Evolutionary conservation across 2,888 invertebrate species (phyloP).

Genomic region (Drosophila bunnanda): DNA sequence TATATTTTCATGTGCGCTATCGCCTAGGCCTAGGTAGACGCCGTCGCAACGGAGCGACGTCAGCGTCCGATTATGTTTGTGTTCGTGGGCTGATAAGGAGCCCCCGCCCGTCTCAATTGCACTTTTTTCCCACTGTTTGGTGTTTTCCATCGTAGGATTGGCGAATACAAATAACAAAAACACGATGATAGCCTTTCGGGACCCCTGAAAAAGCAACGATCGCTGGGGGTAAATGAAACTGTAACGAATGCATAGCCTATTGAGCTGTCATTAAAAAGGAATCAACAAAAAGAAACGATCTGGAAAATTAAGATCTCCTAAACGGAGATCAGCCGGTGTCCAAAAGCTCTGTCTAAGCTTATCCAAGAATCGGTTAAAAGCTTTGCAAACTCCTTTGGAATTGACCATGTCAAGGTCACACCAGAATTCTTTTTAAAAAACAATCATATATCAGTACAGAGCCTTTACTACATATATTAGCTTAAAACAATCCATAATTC

Average conservation of each 20-base stretch:
- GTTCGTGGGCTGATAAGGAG: slow-evolving; percentile 61
- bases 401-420: slow-evolving; percentile 2
- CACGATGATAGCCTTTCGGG: slow-evolving; percentile 66
- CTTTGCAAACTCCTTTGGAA: not conserved
- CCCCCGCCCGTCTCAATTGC: slow-evolving; percentile 26
- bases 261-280: not conserved
- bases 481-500: not conserved
- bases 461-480: not conserved
- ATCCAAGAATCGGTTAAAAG: not conserved
- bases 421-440: not conserved
- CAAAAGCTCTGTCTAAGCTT: slow-evolving; percentile 8
- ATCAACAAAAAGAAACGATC: slow-evolving; percentile 6
- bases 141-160: slow-evolving; percentile 20
- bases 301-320: slow-evolving; percentile 6
- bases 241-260: slow-evolving; percentile 27
- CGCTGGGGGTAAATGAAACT: slow-evolving; percentile 58
- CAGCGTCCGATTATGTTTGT: slow-evolving; percentile 21
- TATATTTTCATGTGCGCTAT: slow-evolving; percentile 55
- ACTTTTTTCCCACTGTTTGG: slow-evolving; percentile 24
- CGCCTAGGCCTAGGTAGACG: slow-evolving; percentile 45
- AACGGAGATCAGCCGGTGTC: not conserved
- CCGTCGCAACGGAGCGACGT: slow-evolving; percentile 30
- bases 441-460: not conserved
- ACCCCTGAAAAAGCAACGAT: slow-evolving; percentile 45
- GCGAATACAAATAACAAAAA: slow-evolving; percentile 64